A percentile compares a stretch with the other conserved stretches of the same genome.
Conservation (phyloP, 2,797 vertebrate species). For the Sylvia borin region DNA sequence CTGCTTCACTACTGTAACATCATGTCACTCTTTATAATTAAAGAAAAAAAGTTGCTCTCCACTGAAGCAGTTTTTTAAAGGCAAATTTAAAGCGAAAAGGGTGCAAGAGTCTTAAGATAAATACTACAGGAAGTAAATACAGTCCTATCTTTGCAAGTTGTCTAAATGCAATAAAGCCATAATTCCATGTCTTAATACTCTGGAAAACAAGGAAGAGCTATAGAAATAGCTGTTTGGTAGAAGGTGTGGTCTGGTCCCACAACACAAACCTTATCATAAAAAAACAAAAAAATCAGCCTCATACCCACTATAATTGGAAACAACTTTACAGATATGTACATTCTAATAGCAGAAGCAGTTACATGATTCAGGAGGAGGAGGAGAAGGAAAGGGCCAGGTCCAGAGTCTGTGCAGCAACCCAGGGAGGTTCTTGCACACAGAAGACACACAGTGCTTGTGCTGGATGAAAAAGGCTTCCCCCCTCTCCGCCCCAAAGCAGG, state of each 20-base stretch:
- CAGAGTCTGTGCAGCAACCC: not conserved
- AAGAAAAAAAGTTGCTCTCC: not conserved
- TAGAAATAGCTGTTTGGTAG: not conserved
- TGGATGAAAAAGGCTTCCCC: not conserved
- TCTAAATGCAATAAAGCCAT: not conserved
- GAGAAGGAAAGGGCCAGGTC: not conserved
- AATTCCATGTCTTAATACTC: not conserved
- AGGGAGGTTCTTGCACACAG: not conserved
- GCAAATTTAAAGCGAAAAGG: not conserved
- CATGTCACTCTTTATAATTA: not conserved
- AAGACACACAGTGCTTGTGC: not conserved
- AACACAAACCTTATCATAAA: not conserved
- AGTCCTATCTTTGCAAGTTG: not conserved
- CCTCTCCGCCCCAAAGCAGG: not conserved
- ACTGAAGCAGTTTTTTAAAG: not conserved
- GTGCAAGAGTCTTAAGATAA: not conserved
- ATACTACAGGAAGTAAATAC: not conserved
- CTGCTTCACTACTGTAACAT: not conserved
- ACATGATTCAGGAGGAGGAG: not conserved
- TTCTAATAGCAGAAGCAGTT: slow-evolving; percentile 14
- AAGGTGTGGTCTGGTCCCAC: not conserved
- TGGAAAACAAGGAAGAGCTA: not conserved
- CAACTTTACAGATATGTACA: slow-evolving; percentile 58
- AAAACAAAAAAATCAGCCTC: not conserved
- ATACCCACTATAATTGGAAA: not conserved